These are phyloP conservation scores for Athripsodes cinereus DNA, from an alignment of 2,888 invertebrate genomes.

Conservation along the genomic window DNA sequence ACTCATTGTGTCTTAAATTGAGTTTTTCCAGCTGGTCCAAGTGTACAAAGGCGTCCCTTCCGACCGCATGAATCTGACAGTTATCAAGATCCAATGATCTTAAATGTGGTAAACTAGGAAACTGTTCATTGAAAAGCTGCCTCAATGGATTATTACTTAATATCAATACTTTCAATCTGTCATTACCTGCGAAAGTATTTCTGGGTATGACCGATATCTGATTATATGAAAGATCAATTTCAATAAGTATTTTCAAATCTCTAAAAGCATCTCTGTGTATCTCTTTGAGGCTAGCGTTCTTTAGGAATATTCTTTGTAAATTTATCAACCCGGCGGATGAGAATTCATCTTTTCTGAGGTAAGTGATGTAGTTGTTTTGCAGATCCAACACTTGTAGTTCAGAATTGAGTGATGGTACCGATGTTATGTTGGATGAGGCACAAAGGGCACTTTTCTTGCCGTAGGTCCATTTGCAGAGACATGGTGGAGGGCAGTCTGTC, in stretches of 20 bases:
- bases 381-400: constrained; percentile 77
- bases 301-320: constrained; percentile 75
- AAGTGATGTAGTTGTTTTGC: constrained; percentile 69
- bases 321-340: constrained; percentile 73
- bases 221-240: constrained; percentile 82
- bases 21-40: constrained; percentile 50
- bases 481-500: constrained; percentile 81
- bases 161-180: constrained; percentile 68
- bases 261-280: constrained; percentile 77
- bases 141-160: constrained; percentile 78
- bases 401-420: constrained; percentile 59
- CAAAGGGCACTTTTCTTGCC: constrained; percentile 88
- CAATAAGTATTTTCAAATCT: constrained; percentile 76
- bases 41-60: constrained; percentile 24
- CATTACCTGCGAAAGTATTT: constrained; percentile 77
- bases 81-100: constrained; percentile 73
- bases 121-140: constrained; percentile 66
- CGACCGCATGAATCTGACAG: constrained; percentile 65
- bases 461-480: constrained; percentile 88
- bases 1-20: constrained; percentile 74
- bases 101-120: constrained; percentile 73
- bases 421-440: constrained; percentile 71
- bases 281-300: constrained; percentile 64
- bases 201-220: constrained; percentile 65
- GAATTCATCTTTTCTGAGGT: constrained; percentile 69